phyloP scores from a whole-genome alignment of 1,140 invertebrate species.

The Drosophila hydei region DNA sequence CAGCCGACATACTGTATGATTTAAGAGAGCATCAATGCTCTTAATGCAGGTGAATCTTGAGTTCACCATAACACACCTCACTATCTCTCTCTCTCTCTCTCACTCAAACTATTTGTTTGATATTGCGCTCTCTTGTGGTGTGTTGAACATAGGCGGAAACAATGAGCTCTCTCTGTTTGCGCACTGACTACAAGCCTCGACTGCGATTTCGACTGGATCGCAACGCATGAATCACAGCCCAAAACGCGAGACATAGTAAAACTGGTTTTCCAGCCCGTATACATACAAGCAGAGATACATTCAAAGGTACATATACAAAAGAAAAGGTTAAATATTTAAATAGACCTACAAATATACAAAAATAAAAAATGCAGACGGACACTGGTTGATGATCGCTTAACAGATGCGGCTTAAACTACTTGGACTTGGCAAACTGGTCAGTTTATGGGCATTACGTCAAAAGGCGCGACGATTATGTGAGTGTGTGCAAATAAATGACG shows the following conservation, averaged over 20 bases:
- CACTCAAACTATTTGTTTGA: background rate
- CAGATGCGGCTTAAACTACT: slow-evolving; percentile 15
- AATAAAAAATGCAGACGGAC: slow-evolving; percentile 4
- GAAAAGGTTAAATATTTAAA: slow-evolving; percentile 79
- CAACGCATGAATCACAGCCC: slow-evolving; percentile 75
- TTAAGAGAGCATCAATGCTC: slow-evolving; percentile 52
- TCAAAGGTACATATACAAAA: slow-evolving; percentile 39
- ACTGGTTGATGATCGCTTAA: slow-evolving; percentile 27
- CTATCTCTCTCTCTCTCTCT: slow-evolving; percentile 2
- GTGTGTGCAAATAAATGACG: slow-evolving; percentile 14
- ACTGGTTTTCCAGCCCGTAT: slow-evolving; percentile 60
- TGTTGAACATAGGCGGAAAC: slow-evolving; percentile 32
- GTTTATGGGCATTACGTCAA: slow-evolving; percentile 53
- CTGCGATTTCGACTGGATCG: slow-evolving; percentile 48
- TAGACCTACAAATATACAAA: slow-evolving; percentile 41
- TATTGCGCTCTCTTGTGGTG: slow-evolving; percentile 7
- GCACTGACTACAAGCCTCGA: slow-evolving; percentile 8
- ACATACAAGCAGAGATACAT: slow-evolving; percentile 15
- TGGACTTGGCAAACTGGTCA: slow-evolving; percentile 37
- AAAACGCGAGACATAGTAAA: slow-evolving; percentile 66
- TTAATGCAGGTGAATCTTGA: slow-evolving; percentile 41
- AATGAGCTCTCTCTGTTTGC: slow-evolving; percentile 36
- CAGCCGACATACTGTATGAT: slow-evolving; percentile 39
- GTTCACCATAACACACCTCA: slow-evolving; percentile 47
- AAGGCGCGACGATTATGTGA: slow-evolving; percentile 18